Conservation (phyloP, 2,888 invertebrate species). For the Chouioia cunea region DNA sequence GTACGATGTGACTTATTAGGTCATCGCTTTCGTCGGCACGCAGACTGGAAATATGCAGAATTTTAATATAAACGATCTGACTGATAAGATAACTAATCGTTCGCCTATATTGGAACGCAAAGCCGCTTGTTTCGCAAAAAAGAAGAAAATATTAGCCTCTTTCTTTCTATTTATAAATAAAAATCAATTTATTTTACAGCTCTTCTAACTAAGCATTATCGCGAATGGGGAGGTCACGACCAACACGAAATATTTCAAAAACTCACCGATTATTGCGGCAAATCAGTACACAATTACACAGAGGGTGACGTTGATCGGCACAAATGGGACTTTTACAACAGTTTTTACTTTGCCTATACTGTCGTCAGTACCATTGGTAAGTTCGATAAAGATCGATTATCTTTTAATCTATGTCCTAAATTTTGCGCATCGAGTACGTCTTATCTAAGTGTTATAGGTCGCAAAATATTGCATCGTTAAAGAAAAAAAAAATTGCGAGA, state of each 20-base stretch:
- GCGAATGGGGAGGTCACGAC: constrained; percentile 71
- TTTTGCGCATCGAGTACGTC: neutral
- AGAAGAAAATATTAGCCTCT: neutral
- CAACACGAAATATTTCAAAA: constrained; percentile 74
- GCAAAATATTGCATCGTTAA: neutral
- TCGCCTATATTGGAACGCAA: too few species aligned
- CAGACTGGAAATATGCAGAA: too few species aligned
- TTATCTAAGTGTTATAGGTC: too few species aligned
- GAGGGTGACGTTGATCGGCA: constrained; percentile 74
- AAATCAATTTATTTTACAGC: constrained; percentile 66
- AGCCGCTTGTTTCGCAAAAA: constrained; percentile 3
- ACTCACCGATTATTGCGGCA: constrained; percentile 81
- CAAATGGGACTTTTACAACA: constrained; percentile 91
- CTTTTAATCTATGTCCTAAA: neutral
- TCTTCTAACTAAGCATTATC: constrained; percentile 73
- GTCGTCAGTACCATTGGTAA: constrained; percentile 92
- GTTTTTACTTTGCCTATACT: constrained; percentile 91
- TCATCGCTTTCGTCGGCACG: too few species aligned
- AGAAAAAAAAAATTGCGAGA: neutral
- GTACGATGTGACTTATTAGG: too few species aligned
- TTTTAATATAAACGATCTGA: too few species aligned
- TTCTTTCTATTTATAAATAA: neutral
- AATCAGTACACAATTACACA: constrained; percentile 77
- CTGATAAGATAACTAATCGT: too few species aligned
- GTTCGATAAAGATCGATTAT: constrained; percentile 49